Base-by-base conservation (phyloP, 2,797 vertebrate species). In the Acridotheres tristis region DNA sequence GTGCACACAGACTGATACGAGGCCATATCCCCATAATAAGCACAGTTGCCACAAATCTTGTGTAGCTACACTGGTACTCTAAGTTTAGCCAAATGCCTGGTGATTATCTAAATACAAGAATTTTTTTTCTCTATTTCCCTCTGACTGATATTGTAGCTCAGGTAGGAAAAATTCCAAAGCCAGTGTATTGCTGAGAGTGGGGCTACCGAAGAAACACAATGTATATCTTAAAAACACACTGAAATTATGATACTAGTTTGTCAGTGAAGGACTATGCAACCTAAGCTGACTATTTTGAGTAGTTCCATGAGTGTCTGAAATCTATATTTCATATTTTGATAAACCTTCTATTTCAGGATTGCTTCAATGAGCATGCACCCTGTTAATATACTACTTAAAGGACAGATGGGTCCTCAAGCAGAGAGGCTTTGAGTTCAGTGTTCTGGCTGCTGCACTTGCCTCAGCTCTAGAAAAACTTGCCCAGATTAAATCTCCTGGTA, bases 31-130 rank as follows among this genome's bases (percentile, higher is more conserved):
- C 61, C 57, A 38, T 86, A 94, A 58, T 73, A 84, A 96, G 48
- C 53, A 66, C n/a, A 53, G 67, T 63, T 96, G 74, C 82, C 73
- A 79, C 71, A 90, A 76, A 82, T 55, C 57, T 90, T 79, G 76
- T 77, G 73, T 67, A 78, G 43, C 59, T 95, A 75, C 22, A 34
- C 88, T 95, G 84, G 50, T 69, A 47, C n/a, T 89, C 69, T 67
- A 65, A n/a, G 36, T 89, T 83, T 61, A 91, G 66, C 89, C 83
- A 95, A 87, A 65, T 88, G 55, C 61, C 91, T 45, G 40, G 53
- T 91, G 59, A 30, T 94, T 96, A 79, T 93, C 81, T 94, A 91
- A 96, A 92, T 68, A 74, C 75, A 94, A 92, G 50, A 96, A 90
- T n/a, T 74, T 90, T 89, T 89, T 74, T 93, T 93, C 90, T 91